These are phyloP conservation scores for Agonopterix arenella DNA, from an alignment of 2,888 invertebrate species.

Conservation along the genomic window DNA sequence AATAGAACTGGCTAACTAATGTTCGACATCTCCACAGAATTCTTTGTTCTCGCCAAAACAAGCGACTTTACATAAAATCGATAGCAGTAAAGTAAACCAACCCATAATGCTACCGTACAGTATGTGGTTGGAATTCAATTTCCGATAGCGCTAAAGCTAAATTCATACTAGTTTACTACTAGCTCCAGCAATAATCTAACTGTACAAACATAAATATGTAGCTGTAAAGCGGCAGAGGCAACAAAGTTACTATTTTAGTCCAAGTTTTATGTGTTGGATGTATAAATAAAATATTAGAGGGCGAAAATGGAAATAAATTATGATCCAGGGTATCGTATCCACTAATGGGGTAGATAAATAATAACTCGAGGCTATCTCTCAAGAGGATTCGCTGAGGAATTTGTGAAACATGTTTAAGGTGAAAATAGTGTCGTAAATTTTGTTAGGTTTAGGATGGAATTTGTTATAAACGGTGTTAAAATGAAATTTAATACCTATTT, in stretches of 20 bases:
- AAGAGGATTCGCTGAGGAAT: background rate
- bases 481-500: too few species aligned
- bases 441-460: too few species aligned
- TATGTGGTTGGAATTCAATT: slow-evolving; percentile 39
- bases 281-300: slow-evolving; percentile 6
- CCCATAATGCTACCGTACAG: slow-evolving; percentile 6
- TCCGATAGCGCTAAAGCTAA: slow-evolving; percentile 35
- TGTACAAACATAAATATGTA: background rate
- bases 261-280: slow-evolving; percentile 4
- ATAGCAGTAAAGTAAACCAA: slow-evolving; percentile 22
- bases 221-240: slow-evolving; percentile 9
- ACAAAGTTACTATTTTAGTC: slow-evolving; percentile 7
- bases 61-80: slow-evolving; percentile 16
- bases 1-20: background rate
- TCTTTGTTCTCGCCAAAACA: background rate
- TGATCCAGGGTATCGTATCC: slow-evolving; percentile 5
- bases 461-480: too few species aligned
- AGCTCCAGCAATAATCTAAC: slow-evolving; percentile 14
- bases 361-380: slow-evolving; percentile 4
- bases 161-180: slow-evolving; percentile 26
- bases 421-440: too few species aligned
- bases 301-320: slow-evolving; percentile 9
- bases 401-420: background rate
- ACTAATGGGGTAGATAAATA: slow-evolving; percentile 10
- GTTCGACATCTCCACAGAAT: background rate